Percentiles rank a stretch among this genome's conserved stretches.
phyloP scores from a whole-genome alignment of 2,113 vertebrate genomes.

The Carettochelys insculpta region DNA sequence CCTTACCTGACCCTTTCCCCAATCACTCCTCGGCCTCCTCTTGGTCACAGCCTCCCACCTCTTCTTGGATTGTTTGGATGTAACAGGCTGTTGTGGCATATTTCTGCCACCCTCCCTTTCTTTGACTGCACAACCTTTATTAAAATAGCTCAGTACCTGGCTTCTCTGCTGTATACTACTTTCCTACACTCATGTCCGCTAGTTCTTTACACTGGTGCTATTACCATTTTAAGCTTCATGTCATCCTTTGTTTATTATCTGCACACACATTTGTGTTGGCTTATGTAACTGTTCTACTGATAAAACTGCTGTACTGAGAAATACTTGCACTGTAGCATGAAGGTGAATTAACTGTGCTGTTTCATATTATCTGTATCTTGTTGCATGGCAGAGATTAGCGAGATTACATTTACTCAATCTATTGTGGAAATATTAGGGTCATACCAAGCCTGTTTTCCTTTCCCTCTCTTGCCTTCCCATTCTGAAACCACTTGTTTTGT shows the following conservation, averaged over 20 bases:
- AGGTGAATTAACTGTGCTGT: neutral
- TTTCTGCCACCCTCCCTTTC: neutral
- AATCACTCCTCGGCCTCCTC: rapidly evolving
- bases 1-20: neutral
- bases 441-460: neutral
- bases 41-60: neutral
- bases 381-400: neutral
- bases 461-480: neutral
- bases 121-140: neutral
- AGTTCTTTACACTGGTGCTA: neutral
- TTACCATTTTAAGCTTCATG: neutral
- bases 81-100: neutral
- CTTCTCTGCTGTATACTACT: neutral
- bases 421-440: neutral
- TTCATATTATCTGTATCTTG: neutral
- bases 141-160: neutral
- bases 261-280: neutral
- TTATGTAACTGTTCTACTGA: neutral
- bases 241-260: neutral
- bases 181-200: neutral
- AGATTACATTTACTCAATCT: neutral
- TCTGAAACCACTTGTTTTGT: neutral
- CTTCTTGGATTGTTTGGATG: neutral
- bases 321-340: neutral
- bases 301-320: neutral